A percentile compares a stretch with the other conserved stretches of the same genome.
Conservation (phyloP, 2,888 invertebrate genomes). For the Diaphora mendica region DNA sequence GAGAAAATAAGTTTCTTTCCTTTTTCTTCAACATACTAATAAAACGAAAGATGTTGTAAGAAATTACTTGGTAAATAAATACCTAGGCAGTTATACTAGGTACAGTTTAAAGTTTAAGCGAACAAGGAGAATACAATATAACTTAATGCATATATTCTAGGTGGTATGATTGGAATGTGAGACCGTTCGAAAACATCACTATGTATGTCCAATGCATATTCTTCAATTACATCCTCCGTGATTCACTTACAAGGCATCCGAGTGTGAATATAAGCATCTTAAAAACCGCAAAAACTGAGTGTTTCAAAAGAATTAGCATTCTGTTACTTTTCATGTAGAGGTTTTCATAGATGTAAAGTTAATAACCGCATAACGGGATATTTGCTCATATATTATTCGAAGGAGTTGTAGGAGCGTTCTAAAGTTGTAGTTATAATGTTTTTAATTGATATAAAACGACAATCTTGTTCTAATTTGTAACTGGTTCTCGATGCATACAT, state of each 20-base stretch:
- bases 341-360: slow-evolving; percentile 15
- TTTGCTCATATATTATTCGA: slow-evolving; percentile 21
- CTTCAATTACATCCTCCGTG: slow-evolving; percentile 31
- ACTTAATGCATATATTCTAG: slow-evolving; percentile 11
- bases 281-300: slow-evolving; percentile 37
- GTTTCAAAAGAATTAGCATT: slow-evolving; percentile 27
- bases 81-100: not conserved
- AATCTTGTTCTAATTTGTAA: slow-evolving; percentile 6
- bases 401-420: slow-evolving; percentile 7
- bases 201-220: slow-evolving; percentile 22
- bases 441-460: not conserved
- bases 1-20: no score
- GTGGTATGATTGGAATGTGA: slow-evolving; percentile 13
- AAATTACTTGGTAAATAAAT: not conserved
- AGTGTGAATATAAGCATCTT: slow-evolving; percentile 39
- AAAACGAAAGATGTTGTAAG: not conserved
- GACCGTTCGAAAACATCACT: slow-evolving; percentile 20
- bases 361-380: slow-evolving; percentile 26
- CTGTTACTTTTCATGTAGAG: slow-evolving; percentile 18
- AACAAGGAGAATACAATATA: not conserved
- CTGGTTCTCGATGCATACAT: slow-evolving; percentile 11
- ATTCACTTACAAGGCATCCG: slow-evolving; percentile 35
- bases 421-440: not conserved
- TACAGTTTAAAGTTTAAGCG: not conserved
- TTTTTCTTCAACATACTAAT: no score